A percentile compares a stretch with the other conserved stretches of the same genome.
Conservation (phyloP, 1,140 invertebrate species). For the Caenorhabditis elegans region DNA sequence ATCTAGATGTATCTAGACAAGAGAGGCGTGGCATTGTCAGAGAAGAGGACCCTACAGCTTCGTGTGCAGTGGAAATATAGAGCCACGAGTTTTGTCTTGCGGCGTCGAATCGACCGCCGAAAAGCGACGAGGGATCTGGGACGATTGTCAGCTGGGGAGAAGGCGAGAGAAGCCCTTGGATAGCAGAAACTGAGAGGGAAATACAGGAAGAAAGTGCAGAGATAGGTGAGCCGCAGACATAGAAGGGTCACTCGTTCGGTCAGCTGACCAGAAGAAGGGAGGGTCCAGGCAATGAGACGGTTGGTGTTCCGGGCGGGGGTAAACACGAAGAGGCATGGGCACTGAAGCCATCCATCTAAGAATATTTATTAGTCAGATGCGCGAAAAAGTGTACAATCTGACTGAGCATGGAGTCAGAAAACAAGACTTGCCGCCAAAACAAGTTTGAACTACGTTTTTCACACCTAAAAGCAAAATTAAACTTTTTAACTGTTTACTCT, state of each 20-base stretch:
- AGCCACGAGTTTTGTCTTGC: slow-evolving; percentile 9
- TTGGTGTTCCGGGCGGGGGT: slow-evolving; percentile 19
- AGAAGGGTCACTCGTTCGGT: slow-evolving; percentile 31
- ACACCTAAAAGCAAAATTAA: no score
- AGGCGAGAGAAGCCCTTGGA: background rate
- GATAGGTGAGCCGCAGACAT: slow-evolving; percentile 5
- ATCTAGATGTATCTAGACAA: slow-evolving; percentile 21
- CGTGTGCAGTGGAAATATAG: background rate
- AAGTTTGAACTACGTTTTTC: no score
- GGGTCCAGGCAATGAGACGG: background rate
- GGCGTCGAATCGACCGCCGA: background rate
- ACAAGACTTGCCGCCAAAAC: no score
- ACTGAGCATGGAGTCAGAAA: background rate
- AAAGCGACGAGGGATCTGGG: slow-evolving; percentile 13
- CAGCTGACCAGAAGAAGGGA: background rate
- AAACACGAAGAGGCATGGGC: background rate
- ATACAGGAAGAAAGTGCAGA: background rate
- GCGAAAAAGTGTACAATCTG: background rate
- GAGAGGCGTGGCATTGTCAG: slow-evolving; percentile 4
- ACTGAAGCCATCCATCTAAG: background rate
- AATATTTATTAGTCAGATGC: slow-evolving; percentile 18
- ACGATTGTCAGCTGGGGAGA: slow-evolving; percentile 11
- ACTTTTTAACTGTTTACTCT: no score
- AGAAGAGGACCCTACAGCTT: background rate
- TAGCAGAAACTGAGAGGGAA: background rate